phyloP scores from a whole-genome alignment of 2,888 invertebrate genomes.

The Machimus atricapillus region DNA sequence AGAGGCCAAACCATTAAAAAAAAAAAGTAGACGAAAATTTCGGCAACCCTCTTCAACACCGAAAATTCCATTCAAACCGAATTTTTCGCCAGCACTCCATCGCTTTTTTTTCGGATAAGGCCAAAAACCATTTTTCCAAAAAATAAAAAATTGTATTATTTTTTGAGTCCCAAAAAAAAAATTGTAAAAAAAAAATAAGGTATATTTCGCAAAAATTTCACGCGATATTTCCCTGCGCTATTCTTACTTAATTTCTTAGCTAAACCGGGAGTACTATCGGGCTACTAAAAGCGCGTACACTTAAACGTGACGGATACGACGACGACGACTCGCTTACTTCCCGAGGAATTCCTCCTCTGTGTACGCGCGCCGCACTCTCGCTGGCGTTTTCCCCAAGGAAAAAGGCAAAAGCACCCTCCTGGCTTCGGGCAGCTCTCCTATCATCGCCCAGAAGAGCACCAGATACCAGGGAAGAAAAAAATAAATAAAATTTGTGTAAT shows the following conservation, averaged over 20 bases:
- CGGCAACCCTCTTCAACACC: not conserved
- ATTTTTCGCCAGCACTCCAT: constrained; percentile 21
- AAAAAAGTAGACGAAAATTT: not conserved
- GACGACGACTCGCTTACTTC: constrained; percentile 35
- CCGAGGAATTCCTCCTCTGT: not conserved
- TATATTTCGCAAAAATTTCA: not conserved
- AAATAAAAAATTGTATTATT: not conserved
- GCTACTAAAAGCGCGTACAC: constrained; percentile 32
- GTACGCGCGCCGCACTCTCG: constrained; percentile 1
- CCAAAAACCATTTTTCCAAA: not conserved
- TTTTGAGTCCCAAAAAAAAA: not conserved
- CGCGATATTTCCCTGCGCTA: not conserved
- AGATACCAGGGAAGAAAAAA: not conserved
- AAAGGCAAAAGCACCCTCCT: not conserved
- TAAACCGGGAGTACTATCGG: constrained; percentile 36
- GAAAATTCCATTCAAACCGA: not conserved
- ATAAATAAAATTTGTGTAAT: no score
- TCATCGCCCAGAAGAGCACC: not conserved
- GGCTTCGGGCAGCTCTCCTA: not conserved
- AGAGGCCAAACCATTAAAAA: not conserved
- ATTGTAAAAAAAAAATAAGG: not conserved
- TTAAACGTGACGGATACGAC: constrained; percentile 36
- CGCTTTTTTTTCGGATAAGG: not conserved
- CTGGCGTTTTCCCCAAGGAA: not conserved
- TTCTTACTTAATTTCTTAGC: constrained; percentile 30